phyloP scores from a whole-genome alignment of 2,113 vertebrate genomes.

The Paradisaea rubra region DNA sequence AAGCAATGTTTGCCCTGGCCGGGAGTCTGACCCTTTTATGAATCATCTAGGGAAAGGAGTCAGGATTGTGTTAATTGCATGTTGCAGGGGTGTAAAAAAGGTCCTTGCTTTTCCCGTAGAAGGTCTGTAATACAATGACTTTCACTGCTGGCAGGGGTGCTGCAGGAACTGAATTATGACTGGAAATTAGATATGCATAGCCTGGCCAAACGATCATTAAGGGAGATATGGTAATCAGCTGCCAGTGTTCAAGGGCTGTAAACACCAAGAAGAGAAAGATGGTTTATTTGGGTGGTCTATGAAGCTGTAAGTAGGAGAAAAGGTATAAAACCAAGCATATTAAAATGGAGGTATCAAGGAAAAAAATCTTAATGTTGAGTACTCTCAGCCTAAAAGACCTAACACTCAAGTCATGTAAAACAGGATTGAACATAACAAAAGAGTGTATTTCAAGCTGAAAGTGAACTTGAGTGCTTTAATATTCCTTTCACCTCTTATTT shows the following conservation, averaged over 20 bases:
- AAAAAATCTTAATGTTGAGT: background rate
- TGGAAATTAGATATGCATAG: slow-evolving; percentile 57
- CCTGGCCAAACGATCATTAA: slow-evolving; percentile 55
- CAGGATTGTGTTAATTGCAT: background rate
- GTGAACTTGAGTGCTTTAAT: slow-evolving; percentile 3
- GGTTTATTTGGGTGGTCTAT: slow-evolving; percentile 49
- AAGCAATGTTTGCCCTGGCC: background rate
- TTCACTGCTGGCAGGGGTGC: slow-evolving; percentile 49
- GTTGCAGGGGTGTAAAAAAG: background rate
- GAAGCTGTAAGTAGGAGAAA: background rate
- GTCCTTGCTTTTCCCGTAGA: background rate
- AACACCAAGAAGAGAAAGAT: slow-evolving; percentile 40
- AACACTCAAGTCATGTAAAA: background rate
- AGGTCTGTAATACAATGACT: slow-evolving; percentile 27
- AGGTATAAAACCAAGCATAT: background rate
- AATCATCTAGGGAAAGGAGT: background rate
- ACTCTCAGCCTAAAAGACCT: background rate
- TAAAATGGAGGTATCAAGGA: background rate
- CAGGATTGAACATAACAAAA: background rate
- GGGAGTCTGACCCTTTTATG: background rate
- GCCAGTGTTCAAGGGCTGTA: slow-evolving; percentile 50
- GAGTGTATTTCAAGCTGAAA: background rate
- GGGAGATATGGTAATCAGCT: slow-evolving; percentile 48
- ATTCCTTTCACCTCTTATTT: slow-evolving; percentile 21
- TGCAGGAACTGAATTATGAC: slow-evolving; percentile 43